Evolutionary conservation across 1,140 invertebrate species (phyloP), one percentile per base, ranked within the genome.

Genomic region (Pantala flavescens): DNA sequence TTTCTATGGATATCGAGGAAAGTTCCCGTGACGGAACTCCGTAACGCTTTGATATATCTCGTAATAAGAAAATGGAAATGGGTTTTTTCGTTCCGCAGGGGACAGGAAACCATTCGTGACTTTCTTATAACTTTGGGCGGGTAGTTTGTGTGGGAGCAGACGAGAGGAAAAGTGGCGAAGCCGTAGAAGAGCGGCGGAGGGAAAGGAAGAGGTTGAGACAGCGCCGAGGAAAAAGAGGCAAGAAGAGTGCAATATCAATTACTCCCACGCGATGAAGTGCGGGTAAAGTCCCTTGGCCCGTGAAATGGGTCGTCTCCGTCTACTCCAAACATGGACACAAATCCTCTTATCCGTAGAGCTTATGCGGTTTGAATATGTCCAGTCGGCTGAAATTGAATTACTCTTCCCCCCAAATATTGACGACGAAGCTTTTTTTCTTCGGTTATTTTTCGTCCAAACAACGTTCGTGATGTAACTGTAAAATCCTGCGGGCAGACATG

Each of bases 151-250:
- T 63, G 49, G 49, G 49, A 63, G 14, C 49, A 16, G 49, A 63
- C 16, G 49, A 63, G 49, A 63, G 49, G 49, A 63, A 63, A 63
- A 63, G 49, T 63, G 49, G 49, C 49, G 49, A 63, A 63, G 49
- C 49, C 49, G 2, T 63, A 63, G 49, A 7, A 21, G n/a, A 19
- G 49, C 49, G 49, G 14, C 49, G 49, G 49, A 63, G 49, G 12
- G 49, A 63, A 63, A 63, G 49, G 49, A 63, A 63, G 72, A 74
- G 55, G 73, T 43, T 70, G 24, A 28, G 76, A 72, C 43, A 42
- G n/a, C 9, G 71, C 75, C 72, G 43, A 75, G 76, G 74, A 74
- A 74, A 77, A 76, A 76, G 75, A 75, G 49, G 49, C 2, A 19
- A 63, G 49, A 21, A 12, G 49, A 63, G 49, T 63, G 49, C n/a